Conservation (phyloP, 2,888 invertebrate species). For the Listrodromus nycthemerus region DNA sequence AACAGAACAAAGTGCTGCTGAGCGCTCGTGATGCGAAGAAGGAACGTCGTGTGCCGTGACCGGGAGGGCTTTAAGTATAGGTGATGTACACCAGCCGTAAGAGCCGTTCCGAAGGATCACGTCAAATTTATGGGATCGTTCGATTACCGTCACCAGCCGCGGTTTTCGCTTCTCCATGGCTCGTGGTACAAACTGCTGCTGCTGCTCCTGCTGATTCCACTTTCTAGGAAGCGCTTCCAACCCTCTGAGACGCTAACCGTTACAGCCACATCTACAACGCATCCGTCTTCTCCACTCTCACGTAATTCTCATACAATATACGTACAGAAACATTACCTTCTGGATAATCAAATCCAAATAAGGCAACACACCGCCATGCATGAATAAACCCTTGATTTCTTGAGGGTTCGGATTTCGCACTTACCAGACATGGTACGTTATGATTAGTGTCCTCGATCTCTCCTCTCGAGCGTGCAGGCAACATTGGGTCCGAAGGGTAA, state of each 20-base stretch:
- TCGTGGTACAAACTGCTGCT: conserved; percentile 28
- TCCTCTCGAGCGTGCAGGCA: conserved; percentile 70
- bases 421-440: conserved; percentile 77
- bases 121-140: conserved; percentile 73
- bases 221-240: background rate
- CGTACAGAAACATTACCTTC: background rate
- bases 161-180: conserved; percentile 45
- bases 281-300: conserved; percentile 4
- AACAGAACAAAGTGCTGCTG: conserved; percentile 16
- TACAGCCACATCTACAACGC: background rate
- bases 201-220: conserved; percentile 22
- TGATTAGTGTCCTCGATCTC: conserved; percentile 74
- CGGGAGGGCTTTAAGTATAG: background rate
- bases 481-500: conserved; percentile 73
- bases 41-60: conserved; percentile 8
- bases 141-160: conserved; percentile 69
- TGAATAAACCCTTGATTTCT: conserved; percentile 62
- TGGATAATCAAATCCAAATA: background rate
- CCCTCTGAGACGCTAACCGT: conserved; percentile 1
- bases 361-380: background rate
- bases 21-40: conserved; percentile 18
- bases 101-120: conserved; percentile 71
- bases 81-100: conserved; percentile 42
- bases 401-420: conserved; percentile 71
- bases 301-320: background rate